Conservation (phyloP, 30 jellyfish, hydroid and myxozoan genomes). For the Calvadosia cruxmelitensis region DNA sequence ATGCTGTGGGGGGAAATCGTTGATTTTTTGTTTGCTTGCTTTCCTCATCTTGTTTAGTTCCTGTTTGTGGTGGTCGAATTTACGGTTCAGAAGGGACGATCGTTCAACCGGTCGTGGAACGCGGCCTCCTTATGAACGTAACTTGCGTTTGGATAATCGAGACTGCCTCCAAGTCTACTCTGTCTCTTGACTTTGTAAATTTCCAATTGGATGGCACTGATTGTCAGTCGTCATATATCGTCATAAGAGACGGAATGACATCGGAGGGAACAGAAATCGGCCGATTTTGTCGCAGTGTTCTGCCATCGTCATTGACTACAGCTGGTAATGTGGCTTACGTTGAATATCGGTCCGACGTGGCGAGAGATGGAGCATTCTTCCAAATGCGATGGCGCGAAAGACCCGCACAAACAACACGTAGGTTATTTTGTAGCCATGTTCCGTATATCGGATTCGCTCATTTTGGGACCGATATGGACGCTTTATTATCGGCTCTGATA, state of each 20-base stretch:
- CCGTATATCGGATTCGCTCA: too few species aligned
- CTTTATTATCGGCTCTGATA: too few species aligned
- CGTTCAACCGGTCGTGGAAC: constrained; percentile 18
- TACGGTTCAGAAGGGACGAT: constrained; percentile 39
- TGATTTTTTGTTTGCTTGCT: too few species aligned
- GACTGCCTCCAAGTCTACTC: constrained; percentile 26
- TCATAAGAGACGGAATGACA: constrained; percentile 60
- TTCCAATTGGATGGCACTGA: constrained; percentile 7
- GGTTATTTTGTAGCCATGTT: too few species aligned
- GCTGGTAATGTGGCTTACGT: constrained; percentile 13
- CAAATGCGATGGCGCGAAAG: background rate
- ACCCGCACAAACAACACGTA: background rate
- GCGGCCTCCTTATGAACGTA: constrained; percentile 12
- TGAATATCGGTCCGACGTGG: constrained; percentile 9
- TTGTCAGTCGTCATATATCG: constrained; percentile 20
- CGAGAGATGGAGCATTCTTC: background rate
- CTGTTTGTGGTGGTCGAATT: constrained; percentile 47
- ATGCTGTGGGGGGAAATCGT: too few species aligned
- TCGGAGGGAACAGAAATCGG: constrained; percentile 30
- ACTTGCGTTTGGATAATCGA: constrained; percentile 46
- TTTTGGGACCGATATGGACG: too few species aligned
- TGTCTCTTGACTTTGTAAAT: constrained; percentile 10
- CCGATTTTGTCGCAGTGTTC: constrained; percentile 22
- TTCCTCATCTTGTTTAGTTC: constrained; percentile 41
- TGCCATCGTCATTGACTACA: constrained; percentile 10